Evolutionary conservation across 2,797 vertebrate genomes (phyloP).

Genomic region (Pristis pectinata): DNA sequence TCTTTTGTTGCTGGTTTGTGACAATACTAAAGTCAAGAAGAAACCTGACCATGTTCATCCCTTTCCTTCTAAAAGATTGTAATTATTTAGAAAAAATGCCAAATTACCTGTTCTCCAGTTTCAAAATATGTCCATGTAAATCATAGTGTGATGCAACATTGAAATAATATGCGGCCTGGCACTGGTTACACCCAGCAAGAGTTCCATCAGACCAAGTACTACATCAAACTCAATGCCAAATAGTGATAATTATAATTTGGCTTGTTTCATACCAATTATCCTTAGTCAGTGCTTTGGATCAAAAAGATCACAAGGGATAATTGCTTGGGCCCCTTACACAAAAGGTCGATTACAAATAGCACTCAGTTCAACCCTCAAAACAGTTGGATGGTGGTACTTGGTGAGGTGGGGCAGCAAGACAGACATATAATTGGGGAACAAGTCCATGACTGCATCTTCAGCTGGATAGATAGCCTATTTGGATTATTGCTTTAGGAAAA

Average conservation of each 20-base stretch:
- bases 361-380: not conserved
- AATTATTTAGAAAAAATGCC: not conserved
- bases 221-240: not conserved
- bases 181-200: not conserved
- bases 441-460: not conserved
- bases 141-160: not conserved
- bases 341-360: constrained; percentile 11
- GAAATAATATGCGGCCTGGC: not conserved
- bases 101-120: not conserved
- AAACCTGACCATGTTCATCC: not conserved
- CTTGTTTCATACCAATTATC: not conserved
- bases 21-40: not conserved
- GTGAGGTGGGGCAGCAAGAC: not conserved
- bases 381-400: not conserved
- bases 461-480: not conserved
- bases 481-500: not conserved
- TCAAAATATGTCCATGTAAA: not conserved
- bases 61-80: not conserved
- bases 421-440: not conserved
- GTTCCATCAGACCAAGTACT: not conserved
- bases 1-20: no score
- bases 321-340: not conserved
- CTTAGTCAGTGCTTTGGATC: constrained; percentile 1
- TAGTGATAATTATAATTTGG: not conserved
- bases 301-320: not conserved